Evolutionary conservation across 1,140 invertebrate genomes (phyloP).

Genomic region (Lepeophtheirus salmonis): DNA sequence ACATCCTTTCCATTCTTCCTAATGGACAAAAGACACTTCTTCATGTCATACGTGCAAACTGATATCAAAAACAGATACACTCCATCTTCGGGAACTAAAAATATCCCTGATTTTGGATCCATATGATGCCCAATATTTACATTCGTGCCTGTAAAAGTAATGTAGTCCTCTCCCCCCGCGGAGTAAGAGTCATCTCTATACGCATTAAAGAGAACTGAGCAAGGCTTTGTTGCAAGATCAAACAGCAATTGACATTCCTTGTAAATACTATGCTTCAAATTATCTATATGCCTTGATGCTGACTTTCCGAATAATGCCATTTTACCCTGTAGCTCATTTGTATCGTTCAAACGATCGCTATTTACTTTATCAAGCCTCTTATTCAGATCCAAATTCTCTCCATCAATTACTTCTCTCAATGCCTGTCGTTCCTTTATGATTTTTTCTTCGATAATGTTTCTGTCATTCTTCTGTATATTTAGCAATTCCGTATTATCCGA

Average conservation of each 20-base stretch:
- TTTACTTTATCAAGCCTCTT: conserved; percentile 10
- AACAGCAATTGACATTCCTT: conserved; percentile 9
- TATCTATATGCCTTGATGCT: conserved; percentile 11
- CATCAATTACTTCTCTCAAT: background rate
- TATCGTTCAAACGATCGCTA: conserved; percentile 6
- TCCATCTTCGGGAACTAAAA: conserved; percentile 1
- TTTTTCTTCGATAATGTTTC: conserved; percentile 7
- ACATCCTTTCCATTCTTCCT: conserved; percentile 17
- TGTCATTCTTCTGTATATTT: conserved; percentile 1
- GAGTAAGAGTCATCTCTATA: conserved; percentile 9
- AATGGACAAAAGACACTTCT: conserved; percentile 14
- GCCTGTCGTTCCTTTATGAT: conserved; percentile 13
- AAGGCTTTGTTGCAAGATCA: conserved; percentile 14
- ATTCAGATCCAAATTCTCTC: conserved; percentile 3
- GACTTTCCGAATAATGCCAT: conserved; percentile 13
- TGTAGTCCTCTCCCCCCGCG: conserved; percentile 6
- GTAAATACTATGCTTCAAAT: background rate
- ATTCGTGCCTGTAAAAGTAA: conserved; percentile 10
- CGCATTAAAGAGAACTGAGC: conserved; percentile 14
- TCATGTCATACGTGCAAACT: conserved; percentile 14
- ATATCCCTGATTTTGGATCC: conserved; percentile 13
- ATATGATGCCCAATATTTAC: conserved; percentile 13
- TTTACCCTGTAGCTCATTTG: conserved; percentile 12
- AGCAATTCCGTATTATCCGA: background rate
- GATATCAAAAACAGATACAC: conserved; percentile 7